These are phyloP conservation scores for Chondrosia reniformis DNA, from an alignment of 37 sponge, comb jelly and placozoan genomes.

Conservation along the genomic window DNA sequence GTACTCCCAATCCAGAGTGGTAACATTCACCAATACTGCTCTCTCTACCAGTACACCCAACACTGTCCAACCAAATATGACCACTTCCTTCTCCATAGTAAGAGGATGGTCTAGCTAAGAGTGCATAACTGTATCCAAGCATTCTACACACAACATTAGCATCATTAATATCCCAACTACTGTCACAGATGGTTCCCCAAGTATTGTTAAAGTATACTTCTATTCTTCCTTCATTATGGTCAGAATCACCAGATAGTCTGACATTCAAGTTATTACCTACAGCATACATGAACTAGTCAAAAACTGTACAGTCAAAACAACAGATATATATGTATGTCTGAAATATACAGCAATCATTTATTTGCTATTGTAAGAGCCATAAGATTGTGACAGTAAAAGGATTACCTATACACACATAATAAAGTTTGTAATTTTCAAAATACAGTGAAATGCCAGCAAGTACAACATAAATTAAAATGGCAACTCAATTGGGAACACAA, in stretches of 20 bases:
- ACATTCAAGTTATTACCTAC: no score
- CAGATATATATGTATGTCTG: no score
- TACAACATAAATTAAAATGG: no score
- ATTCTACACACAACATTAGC: not conserved
- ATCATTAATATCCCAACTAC: constrained; percentile 2
- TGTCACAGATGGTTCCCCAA: not conserved
- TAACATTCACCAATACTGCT: not conserved
- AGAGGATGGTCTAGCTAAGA: not conserved
- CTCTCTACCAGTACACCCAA: not conserved
- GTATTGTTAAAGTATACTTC: not conserved
- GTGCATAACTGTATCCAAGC: not conserved
- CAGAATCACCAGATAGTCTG: not conserved
- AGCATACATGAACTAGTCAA: no score
- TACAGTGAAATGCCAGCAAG: no score
- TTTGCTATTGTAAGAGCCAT: no score
- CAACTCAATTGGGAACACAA: no score
- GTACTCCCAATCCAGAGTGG: not conserved
- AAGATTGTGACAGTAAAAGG: no score
- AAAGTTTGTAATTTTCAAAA: no score
- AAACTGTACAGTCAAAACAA: no score
- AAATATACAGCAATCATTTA: no score
- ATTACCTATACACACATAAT: no score
- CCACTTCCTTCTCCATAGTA: not conserved
- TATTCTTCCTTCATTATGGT: not conserved
- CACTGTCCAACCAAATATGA: not conserved